phyloP scores from a whole-genome alignment of 2,888 invertebrate species.

The Drosophila atripex region DNA sequence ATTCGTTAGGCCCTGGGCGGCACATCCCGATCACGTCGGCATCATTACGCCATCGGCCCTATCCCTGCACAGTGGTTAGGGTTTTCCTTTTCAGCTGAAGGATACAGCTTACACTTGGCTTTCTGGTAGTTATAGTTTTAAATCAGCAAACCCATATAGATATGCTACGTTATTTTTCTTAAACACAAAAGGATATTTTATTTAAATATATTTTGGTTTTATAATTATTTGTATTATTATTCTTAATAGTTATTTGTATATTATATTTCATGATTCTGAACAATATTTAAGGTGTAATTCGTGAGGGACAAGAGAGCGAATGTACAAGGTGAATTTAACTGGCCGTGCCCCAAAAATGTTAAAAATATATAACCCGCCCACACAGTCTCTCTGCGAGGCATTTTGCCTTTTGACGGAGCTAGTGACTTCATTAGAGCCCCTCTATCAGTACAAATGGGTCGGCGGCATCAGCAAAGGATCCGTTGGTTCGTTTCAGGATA shows the following conservation, averaged over 20 bases:
- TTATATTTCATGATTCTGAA: too few relatives aligned
- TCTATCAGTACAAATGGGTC: constrained; percentile 69
- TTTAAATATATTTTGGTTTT: too few relatives aligned
- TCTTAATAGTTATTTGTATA: too few relatives aligned
- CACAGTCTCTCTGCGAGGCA: constrained; percentile 16
- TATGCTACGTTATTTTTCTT: too few relatives aligned
- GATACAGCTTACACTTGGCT: background rate
- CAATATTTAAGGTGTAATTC: too few relatives aligned
- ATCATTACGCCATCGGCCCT: constrained; percentile 71
- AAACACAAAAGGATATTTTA: too few relatives aligned
- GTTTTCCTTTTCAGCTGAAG: background rate
- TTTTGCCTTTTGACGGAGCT: constrained; percentile 61
- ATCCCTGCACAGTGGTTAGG: background rate
- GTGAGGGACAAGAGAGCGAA: constrained; percentile 13
- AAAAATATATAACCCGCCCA: constrained; percentile 64
- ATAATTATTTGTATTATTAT: too few relatives aligned
- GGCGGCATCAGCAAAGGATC: constrained; percentile 53
- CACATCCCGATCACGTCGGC: constrained; percentile 70
- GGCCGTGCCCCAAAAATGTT: constrained; percentile 48
- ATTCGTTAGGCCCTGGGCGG: constrained; percentile 59
- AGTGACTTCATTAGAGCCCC: constrained; percentile 77
- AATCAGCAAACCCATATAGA: too few relatives aligned
- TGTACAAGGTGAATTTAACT: constrained; percentile 46
- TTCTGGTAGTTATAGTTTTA: background rate
- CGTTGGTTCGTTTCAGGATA: background rate